Evolutionary conservation across 2,888 invertebrate genomes (phyloP).

Genomic region (Erebia ligea): DNA sequence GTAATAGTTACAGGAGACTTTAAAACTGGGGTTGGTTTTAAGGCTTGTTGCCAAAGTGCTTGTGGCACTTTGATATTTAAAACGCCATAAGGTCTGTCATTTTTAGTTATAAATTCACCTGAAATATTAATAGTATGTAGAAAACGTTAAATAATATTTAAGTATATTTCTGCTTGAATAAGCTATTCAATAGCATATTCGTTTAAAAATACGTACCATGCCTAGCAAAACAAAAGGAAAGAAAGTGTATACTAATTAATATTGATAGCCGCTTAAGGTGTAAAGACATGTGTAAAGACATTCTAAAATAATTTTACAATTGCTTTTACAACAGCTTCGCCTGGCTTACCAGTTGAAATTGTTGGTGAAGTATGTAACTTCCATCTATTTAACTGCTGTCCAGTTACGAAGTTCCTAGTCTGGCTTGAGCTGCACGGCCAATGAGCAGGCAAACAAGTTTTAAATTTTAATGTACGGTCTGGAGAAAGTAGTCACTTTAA

Average conservation of each 20-base stretch:
- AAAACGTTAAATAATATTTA: neutral
- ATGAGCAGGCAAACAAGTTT: slow-evolving; percentile 74
- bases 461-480: slow-evolving; percentile 72
- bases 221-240: slow-evolving; percentile 42
- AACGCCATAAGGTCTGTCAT: slow-evolving; percentile 61
- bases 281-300: slow-evolving; percentile 32
- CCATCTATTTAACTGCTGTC: slow-evolving; percentile 71
- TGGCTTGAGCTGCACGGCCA: slow-evolving; percentile 66
- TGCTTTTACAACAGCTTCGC: slow-evolving; percentile 50
- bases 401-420: slow-evolving; percentile 62
- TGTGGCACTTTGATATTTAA: slow-evolving; percentile 65
- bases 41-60: slow-evolving; percentile 65
- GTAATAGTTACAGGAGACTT: slow-evolving; percentile 71
- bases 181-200: neutral
- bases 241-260: slow-evolving; percentile 41
- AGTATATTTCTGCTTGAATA: neutral
- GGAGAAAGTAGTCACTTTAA: slow-evolving; percentile 70
- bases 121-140: slow-evolving; percentile 13
- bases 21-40: slow-evolving; percentile 67
- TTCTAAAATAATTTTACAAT: slow-evolving; percentile 27
- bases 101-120: slow-evolving; percentile 43
- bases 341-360: slow-evolving; percentile 64
- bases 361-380: slow-evolving; percentile 61
- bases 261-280: slow-evolving; percentile 46
- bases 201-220: slow-evolving; percentile 47